Percentiles rank a stretch among this genome's conserved stretches.
These are phyloP conservation scores for Drosophila kanapiae DNA, from an alignment of 1,140 invertebrate genomes.

Conservation along the genomic window DNA sequence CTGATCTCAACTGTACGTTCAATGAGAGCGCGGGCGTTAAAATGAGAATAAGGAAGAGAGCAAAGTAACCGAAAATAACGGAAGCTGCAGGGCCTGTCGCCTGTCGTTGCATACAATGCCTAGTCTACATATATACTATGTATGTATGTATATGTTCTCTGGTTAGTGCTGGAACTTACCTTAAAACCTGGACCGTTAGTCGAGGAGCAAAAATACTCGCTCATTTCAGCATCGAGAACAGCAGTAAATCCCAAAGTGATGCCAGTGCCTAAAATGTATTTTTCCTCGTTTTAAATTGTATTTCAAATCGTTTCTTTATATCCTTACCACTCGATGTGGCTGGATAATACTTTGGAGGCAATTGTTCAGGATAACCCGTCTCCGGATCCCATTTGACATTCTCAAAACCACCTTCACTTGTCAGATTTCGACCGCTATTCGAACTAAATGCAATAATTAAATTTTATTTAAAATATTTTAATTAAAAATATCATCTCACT, in stretches of 20 bases:
- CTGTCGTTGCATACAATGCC: no score
- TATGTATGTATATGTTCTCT: no score
- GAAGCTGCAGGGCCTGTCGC: no score
- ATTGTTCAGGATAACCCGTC: conserved; percentile 87
- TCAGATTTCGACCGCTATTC: conserved; percentile 35
- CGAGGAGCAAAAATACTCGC: conserved; percentile 92
- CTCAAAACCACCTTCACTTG: conserved; percentile 10
- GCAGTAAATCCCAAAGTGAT: conserved; percentile 89
- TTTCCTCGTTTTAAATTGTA: no score
- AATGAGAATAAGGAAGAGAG: no score
- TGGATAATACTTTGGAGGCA: conserved; percentile 87
- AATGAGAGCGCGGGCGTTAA: no score
- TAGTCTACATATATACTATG: no score
- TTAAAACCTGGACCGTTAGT: conserved; percentile 92
- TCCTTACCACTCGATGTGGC: conserved; percentile 86
- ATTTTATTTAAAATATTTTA: neutral
- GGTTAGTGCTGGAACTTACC: no score
- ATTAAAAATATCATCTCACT: conserved; percentile 32
- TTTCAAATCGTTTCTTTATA: neutral
- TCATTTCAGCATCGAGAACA: conserved; percentile 89
- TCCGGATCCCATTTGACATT: conserved; percentile 91
- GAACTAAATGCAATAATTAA: conserved; percentile 8
- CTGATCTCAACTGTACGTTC: no score
- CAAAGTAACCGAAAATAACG: no score
- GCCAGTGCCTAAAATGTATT: conserved; percentile 87